Evolutionary conservation across 2,113 vertebrate species (phyloP), one percentile per base, ranked within the genome.

Genomic region (Bucco capensis): DNA sequence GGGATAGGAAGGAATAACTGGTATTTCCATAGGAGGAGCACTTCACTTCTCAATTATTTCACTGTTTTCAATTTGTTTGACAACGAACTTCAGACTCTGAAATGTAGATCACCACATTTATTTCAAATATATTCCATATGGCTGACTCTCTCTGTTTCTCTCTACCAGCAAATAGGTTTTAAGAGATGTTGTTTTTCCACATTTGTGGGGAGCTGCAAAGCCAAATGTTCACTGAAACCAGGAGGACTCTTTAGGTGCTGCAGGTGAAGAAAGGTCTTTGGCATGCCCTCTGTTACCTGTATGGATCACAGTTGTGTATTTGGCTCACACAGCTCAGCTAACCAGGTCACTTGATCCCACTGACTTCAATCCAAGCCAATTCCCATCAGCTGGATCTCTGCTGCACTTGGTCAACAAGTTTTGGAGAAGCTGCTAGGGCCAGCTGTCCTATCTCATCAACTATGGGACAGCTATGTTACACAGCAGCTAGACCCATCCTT

Each of bases 401-500:
- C 58, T 66, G 38, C 65, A 66, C 79, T 95, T 35, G 37, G 33
- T 61, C 87, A 93, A 37, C 31, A 88, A 75, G 74, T 12, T 92
- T 5, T 50, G 66, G 25, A 57, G 40, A 76, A 79, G 24, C 62
- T 57, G 61, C 54, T 71, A 73, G 64, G 53, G 72, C 54, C 93
- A 92, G 81, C 61, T 93, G 94, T 79, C 92, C 64, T 11, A 44
- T 81, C 77, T 74, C 81, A 69, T 89, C 81, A 90, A 44, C 84
- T 44, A 18, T 1, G 9, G 70, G 70, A 93, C 61, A 88, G 57
- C 42, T 38, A 70, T 1, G 14, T 35, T 38, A 27, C 53, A 56
- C 65, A 64, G 28, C 47, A 75, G 70, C 44, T 19, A 88, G 25
- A 56, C n/a, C 30, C 13, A 60, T 16, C 69, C 60, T 21, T 25